Evolutionary conservation across 2,113 vertebrate species (phyloP).

Genomic region (Takifugu bimaculatus): DNA sequence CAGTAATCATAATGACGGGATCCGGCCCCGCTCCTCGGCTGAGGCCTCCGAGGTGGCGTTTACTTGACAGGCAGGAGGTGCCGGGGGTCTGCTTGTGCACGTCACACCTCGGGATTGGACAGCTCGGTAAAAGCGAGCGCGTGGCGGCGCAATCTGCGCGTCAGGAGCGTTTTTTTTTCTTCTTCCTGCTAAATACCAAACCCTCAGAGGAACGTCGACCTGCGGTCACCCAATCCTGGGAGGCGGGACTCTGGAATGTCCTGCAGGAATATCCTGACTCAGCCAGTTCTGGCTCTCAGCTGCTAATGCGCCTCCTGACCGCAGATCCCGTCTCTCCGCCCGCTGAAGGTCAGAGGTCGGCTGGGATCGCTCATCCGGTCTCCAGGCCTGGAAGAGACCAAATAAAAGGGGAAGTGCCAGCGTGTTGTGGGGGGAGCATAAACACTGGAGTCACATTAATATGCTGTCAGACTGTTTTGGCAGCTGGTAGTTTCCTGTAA

Average conservation of each 20-base stretch:
- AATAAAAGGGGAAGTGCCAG: conserved; percentile 29
- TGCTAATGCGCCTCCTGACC: conserved; percentile 54
- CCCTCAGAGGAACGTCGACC: conserved; percentile 42
- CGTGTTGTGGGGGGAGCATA: conserved; percentile 18
- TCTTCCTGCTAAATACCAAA: conserved; percentile 45
- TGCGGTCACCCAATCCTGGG: conserved; percentile 46
- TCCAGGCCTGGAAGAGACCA: conserved; percentile 2
- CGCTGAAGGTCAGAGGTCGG: conserved; percentile 58
- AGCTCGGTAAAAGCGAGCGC: conserved; percentile 1
- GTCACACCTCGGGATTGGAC: conserved; percentile 30
- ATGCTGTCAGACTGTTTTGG: conserved; percentile 3
- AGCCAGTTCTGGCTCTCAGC: conserved; percentile 57
- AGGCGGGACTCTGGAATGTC: conserved; percentile 47
- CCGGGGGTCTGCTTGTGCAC: conserved; percentile 7
- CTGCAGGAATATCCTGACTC: conserved; percentile 59
- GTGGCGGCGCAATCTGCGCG: too few species aligned
- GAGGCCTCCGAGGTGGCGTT: conserved; percentile 22
- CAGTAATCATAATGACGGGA: conserved; percentile 43
- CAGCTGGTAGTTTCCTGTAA: background rate
- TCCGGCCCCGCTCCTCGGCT: conserved; percentile 22
- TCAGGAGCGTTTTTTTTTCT: background rate
- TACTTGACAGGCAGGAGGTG: conserved; percentile 29
- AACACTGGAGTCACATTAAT: conserved; percentile 38
- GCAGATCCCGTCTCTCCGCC: conserved; percentile 44
- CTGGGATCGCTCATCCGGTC: conserved; percentile 48